These are phyloP conservation scores for Apostichopus leukothele DNA, from an alignment of 53 echinoderm and acorn worm species.

Conservation along the genomic window DNA sequence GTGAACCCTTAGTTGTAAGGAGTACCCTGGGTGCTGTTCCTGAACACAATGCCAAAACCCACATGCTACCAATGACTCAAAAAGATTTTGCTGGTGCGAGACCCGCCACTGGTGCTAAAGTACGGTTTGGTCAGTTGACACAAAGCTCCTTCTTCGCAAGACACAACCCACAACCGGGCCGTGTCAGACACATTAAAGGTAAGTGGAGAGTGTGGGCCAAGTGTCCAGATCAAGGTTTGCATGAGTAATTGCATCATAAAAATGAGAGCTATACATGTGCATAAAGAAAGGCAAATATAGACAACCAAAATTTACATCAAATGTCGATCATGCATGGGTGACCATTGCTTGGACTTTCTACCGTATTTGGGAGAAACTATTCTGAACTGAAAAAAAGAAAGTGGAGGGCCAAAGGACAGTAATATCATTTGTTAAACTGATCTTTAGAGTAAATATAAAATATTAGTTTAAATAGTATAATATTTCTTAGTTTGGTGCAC, in stretches of 20 bases:
- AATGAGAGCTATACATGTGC: no score
- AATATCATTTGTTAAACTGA: no score
- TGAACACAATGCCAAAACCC: slow-evolving; percentile 71
- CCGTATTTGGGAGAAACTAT: no score
- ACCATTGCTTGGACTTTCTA: no score
- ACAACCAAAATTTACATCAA: no score
- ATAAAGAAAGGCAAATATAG: no score
- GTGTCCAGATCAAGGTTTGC: not conserved
- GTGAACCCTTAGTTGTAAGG: slow-evolving; percentile 73
- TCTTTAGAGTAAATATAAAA: no score
- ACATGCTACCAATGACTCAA: slow-evolving; percentile 70
- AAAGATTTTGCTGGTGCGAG: slow-evolving; percentile 92
- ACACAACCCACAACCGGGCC: slow-evolving; percentile 88
- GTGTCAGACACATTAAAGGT: slow-evolving; percentile 98
- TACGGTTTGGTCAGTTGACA: slow-evolving; percentile 88
- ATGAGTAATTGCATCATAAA: not conserved
- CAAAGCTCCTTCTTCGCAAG: slow-evolving; percentile 95
- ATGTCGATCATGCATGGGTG: no score
- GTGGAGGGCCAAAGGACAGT: no score
- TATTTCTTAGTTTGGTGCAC: no score
- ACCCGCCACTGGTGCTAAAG: slow-evolving; percentile 70
- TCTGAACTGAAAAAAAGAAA: no score
- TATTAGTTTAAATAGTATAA: no score
- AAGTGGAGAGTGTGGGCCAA: not conserved
- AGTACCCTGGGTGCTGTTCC: slow-evolving; percentile 73